Conservation (phyloP, 2,797 vertebrate species). For the Staurois parvus region DNA sequence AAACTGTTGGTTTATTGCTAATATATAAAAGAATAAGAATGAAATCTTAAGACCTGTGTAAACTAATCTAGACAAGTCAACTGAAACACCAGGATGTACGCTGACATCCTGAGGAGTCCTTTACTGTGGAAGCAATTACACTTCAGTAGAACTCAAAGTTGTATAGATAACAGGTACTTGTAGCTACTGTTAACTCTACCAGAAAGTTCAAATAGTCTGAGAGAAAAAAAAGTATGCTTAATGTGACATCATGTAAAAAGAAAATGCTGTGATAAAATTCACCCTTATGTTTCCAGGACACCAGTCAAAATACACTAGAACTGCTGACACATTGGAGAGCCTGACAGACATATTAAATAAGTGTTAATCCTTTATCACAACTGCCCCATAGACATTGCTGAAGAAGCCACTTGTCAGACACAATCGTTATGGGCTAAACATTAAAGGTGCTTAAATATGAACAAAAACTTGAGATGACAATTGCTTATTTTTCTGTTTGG, state of each 20-base stretch:
- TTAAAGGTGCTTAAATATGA: too few relatives aligned
- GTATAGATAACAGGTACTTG: too few relatives aligned
- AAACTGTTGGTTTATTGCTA: slow-evolving; percentile 30
- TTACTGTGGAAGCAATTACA: background rate
- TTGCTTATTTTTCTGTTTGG: too few relatives aligned
- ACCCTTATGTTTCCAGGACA: slow-evolving; percentile 22
- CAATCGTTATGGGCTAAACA: too few relatives aligned
- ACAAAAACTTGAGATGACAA: too few relatives aligned
- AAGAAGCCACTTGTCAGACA: background rate
- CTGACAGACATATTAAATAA: background rate
- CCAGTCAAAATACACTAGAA: slow-evolving; percentile 41
- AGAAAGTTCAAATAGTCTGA: too few relatives aligned
- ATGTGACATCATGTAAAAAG: too few relatives aligned
- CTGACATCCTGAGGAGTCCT: slow-evolving; percentile 2
- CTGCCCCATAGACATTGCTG: background rate
- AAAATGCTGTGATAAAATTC: background rate
- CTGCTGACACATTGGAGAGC: slow-evolving; percentile 8
- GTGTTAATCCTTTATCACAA: slow-evolving; percentile 47
- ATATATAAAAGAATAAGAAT: background rate
- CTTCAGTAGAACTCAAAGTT: background rate
- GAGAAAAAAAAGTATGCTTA: too few relatives aligned
- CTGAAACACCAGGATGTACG: slow-evolving; percentile 17
- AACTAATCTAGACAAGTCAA: slow-evolving; percentile 14
- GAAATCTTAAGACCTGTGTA: slow-evolving; percentile 25
- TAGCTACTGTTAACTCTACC: too few relatives aligned